Conservation (phyloP, 1,140 invertebrate species). For the Drosophila nikananu region DNA sequence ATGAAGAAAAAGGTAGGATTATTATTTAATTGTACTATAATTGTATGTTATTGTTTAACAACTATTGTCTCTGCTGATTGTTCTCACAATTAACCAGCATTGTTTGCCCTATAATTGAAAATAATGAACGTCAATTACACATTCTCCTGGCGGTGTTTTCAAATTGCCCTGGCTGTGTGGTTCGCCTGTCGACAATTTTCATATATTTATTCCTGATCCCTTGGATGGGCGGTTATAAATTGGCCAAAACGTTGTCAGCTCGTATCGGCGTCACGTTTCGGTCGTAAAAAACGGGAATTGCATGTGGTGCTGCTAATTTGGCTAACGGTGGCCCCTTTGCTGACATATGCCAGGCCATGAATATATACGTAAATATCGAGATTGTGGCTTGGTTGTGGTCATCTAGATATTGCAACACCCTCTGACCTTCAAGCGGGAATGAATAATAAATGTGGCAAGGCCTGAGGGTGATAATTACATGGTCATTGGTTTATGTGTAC, state of each 20-base stretch:
- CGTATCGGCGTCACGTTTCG: conserved; percentile 50
- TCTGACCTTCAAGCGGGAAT: conserved; percentile 22
- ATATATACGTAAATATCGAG: conserved; percentile 11
- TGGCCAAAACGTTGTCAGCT: conserved; percentile 13
- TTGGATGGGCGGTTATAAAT: conserved; percentile 26
- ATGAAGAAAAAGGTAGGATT: not conserved
- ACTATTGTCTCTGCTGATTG: not conserved
- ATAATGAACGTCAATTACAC: conserved; percentile 22
- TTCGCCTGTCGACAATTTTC: conserved; percentile 1
- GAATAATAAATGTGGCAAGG: conserved; percentile 28
- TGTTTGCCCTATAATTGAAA: conserved; percentile 3
- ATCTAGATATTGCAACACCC: conserved; percentile 13
- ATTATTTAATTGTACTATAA: not conserved
- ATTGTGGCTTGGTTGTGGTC: conserved; percentile 10
- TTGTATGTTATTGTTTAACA: not conserved
- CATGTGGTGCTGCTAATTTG: conserved; percentile 54
- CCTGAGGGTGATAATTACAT: conserved; percentile 22
- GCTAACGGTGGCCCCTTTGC: conserved; percentile 13
- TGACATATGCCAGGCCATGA: conserved; percentile 29
- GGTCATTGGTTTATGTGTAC: conserved; percentile 6
- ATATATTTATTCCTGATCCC: conserved; percentile 5
- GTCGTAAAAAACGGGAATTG: conserved; percentile 51
- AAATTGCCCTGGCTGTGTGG: not conserved
- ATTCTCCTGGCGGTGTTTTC: conserved; percentile 10
- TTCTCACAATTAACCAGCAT: not conserved